Conservation (phyloP, 2,888 invertebrate species). For the Hirudinaria manillensis region DNA sequence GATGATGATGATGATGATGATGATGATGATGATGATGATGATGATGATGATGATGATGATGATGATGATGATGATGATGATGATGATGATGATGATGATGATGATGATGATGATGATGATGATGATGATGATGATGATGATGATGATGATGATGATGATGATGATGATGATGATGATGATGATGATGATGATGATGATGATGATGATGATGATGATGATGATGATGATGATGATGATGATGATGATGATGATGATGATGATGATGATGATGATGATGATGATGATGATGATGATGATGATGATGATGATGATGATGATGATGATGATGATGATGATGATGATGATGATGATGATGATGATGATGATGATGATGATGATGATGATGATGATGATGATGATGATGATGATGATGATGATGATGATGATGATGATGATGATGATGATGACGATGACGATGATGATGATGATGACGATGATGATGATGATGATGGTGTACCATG, state of each 20-base stretch:
- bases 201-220: slow-evolving; percentile 30
- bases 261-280: slow-evolving; percentile 29
- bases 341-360: slow-evolving; percentile 28
- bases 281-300: slow-evolving; percentile 30
- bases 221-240: slow-evolving; percentile 30
- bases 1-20: slow-evolving; percentile 7
- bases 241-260: slow-evolving; percentile 31
- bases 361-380: slow-evolving; percentile 28
- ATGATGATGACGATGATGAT: slow-evolving; percentile 22
- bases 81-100: background rate
- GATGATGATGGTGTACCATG: slow-evolving; percentile 10
- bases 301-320: slow-evolving; percentile 26
- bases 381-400: slow-evolving; percentile 27
- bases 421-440: slow-evolving; percentile 28
- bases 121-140: slow-evolving; percentile 25
- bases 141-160: slow-evolving; percentile 18
- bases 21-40: slow-evolving; percentile 7
- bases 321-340: slow-evolving; percentile 24
- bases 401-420: slow-evolving; percentile 28
- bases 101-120: slow-evolving; percentile 25
- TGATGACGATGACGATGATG: slow-evolving; percentile 22
- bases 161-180: slow-evolving; percentile 31
- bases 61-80: slow-evolving; percentile 4
- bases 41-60: slow-evolving; percentile 4
- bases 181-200: slow-evolving; percentile 21